phyloP scores from a whole-genome alignment of 2,113 vertebrate species.

The Amphilophus citrinellus region DNA sequence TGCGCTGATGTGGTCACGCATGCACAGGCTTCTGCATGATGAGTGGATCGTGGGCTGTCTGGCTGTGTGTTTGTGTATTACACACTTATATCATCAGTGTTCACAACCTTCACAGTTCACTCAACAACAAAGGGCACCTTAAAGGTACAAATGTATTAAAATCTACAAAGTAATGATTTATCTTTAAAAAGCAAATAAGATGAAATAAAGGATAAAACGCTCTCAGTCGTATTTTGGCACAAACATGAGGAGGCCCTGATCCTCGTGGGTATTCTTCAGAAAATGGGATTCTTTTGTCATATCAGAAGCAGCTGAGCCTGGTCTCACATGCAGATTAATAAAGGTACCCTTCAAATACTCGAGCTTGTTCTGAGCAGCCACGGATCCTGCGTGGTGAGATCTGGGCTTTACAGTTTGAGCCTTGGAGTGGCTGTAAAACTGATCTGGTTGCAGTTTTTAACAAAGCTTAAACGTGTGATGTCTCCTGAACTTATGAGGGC shows the following conservation, averaged over 20 bases:
- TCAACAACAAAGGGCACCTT: conserved; percentile 21
- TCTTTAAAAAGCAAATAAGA: no score
- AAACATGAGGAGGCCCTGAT: no score
- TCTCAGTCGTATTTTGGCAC: no score
- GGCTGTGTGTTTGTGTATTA: background rate
- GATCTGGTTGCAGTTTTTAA: background rate
- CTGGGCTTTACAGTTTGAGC: background rate
- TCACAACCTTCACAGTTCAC: background rate
- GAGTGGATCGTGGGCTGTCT: background rate
- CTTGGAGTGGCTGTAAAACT: accelerated
- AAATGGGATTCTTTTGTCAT: background rate
- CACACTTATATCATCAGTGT: background rate
- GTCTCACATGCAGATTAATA: accelerated
- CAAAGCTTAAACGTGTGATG: background rate
- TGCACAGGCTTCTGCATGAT: conserved; percentile 9
- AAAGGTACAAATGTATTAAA: background rate
- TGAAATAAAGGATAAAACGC: no score
- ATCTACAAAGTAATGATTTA: background rate
- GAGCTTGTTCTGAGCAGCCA: background rate
- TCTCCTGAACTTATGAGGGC: background rate
- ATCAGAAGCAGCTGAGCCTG: background rate
- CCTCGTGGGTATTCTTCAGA: background rate
- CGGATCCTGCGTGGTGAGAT: accelerated
- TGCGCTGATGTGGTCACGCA: background rate
- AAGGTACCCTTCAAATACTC: background rate